Percentiles rank a stretch among this genome's conserved stretches.
Conservation (phyloP, 2,113 vertebrate genomes). For the Felis catus region DNA sequence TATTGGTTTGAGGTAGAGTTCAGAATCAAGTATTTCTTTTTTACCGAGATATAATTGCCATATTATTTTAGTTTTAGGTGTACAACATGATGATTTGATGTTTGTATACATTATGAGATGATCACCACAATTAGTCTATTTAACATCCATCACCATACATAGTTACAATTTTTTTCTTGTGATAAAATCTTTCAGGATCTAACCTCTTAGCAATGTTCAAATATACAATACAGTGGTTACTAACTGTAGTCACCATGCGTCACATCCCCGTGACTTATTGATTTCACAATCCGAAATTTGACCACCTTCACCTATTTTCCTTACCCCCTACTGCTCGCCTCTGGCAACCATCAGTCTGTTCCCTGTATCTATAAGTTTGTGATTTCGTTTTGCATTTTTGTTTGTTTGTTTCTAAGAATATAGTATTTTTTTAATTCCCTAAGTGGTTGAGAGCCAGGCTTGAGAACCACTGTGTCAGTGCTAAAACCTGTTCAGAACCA, state of each 20-base stretch:
- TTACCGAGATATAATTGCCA: background rate
- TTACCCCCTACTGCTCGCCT: background rate
- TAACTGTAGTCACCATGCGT: background rate
- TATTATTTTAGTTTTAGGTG: background rate
- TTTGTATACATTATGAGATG: background rate
- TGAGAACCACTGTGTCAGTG: background rate
- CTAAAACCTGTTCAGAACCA: background rate
- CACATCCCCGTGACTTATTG: background rate
- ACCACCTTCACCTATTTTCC: background rate
- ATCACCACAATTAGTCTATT: background rate
- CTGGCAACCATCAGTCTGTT: background rate
- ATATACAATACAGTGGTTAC: background rate
- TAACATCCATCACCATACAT: background rate
- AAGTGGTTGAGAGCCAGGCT: background rate
- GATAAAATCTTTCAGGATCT: background rate
- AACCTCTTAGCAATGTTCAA: background rate
- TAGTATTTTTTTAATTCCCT: background rate
- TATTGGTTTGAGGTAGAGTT: background rate
- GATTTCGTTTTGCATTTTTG: background rate
- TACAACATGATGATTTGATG: background rate
- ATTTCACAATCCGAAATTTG: background rate
- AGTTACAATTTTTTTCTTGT: background rate
- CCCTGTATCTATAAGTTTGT: background rate
- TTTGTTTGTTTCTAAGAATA: background rate
- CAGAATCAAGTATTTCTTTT: background rate